Percentiles rank a stretch among this genome's conserved stretches.
These are phyloP conservation scores for Ptilonorhynchus violaceus DNA, from an alignment of 2,113 vertebrate genomes.

Conservation along the genomic window DNA sequence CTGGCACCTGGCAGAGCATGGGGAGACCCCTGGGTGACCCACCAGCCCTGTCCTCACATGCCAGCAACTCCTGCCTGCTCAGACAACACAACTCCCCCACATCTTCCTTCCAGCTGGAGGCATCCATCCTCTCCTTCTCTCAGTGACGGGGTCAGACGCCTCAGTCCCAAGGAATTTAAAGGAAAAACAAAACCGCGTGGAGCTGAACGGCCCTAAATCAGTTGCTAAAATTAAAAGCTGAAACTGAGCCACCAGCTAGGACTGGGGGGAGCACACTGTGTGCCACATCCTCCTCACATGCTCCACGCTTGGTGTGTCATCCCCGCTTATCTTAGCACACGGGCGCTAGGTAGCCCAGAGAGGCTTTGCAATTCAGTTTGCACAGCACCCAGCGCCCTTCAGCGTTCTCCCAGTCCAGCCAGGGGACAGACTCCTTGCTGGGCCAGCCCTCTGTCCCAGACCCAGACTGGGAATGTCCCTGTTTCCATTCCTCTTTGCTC, in stretches of 20 bases:
- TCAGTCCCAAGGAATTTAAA: background rate
- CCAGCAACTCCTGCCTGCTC: background rate
- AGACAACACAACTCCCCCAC: background rate
- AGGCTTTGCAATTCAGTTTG: background rate
- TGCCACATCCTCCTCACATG: constrained; percentile 55
- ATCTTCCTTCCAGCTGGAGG: background rate
- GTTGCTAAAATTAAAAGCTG: constrained; percentile 58
- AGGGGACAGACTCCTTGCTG: background rate
- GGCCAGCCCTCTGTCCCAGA: background rate
- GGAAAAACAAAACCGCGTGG: background rate
- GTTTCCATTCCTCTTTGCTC: background rate
- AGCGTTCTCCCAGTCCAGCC: background rate
- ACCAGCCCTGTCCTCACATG: rapidly evolving
- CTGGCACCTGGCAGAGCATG: background rate
- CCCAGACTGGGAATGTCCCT: background rate
- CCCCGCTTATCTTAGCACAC: background rate
- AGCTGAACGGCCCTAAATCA: background rate
- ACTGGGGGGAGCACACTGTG: background rate
- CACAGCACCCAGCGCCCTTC: background rate
- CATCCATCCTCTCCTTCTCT: background rate
- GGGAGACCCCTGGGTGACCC: background rate
- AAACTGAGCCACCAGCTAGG: constrained; percentile 39
- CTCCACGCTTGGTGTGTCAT: constrained; percentile 45
- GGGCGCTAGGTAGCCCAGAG: background rate
- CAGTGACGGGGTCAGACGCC: rapidly evolving